Percentiles rank a stretch among this genome's conserved stretches.
phyloP scores from a whole-genome alignment of 2,888 invertebrate species.

The Pammene aurita region DNA sequence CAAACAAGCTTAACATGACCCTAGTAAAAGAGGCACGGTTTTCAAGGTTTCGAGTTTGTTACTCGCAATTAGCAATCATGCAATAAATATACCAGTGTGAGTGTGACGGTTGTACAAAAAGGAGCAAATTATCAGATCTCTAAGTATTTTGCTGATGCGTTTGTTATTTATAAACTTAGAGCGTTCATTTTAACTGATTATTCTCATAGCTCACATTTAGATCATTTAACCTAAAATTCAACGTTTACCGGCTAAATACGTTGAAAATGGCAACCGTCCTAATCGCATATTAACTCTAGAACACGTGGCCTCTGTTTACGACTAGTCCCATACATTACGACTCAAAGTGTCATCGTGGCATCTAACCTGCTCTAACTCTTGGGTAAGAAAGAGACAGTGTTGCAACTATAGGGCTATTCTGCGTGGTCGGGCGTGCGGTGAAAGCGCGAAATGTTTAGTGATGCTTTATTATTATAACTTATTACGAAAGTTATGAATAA shows the following conservation, averaged over 20 bases:
- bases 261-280: conserved; percentile 4
- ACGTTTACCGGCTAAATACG: background rate
- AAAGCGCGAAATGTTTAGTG: conserved; percentile 13
- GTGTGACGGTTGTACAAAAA: no score
- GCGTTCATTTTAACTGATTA: no score
- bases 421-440: background rate
- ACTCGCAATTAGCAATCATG: no score
- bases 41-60: no score
- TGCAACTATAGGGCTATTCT: conserved; percentile 1
- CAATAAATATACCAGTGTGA: no score
- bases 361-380: conserved; percentile 1
- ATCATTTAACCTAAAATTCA: background rate
- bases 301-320: conserved; percentile 27
- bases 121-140: no score
- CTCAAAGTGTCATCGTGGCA: conserved; percentile 4
- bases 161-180: no score
- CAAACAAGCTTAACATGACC: no score
- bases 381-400: conserved; percentile 7
- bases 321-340: conserved; percentile 14
- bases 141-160: no score
- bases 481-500: conserved; percentile 14
- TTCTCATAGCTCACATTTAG: no score
- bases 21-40: no score
- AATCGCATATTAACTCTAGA: conserved; percentile 4
- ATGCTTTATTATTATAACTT: conserved; percentile 2